These are phyloP conservation scores for Heliocidaris erythrogramma DNA, from an alignment of 35 echinoderm and acorn worm genomes.

Conservation along the genomic window DNA sequence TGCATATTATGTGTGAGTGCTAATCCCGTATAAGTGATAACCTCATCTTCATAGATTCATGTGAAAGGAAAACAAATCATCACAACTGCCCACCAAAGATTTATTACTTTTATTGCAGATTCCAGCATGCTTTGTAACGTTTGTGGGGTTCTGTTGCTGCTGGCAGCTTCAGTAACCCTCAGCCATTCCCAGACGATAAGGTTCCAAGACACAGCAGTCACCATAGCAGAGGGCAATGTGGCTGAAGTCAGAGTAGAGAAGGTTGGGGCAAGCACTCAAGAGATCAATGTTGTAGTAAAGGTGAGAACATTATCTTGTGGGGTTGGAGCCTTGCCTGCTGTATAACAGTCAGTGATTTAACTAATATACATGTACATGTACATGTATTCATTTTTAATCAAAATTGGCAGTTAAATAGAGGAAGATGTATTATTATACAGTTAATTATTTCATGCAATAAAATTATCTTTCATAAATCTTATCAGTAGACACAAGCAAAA, in stretches of 20 bases:
- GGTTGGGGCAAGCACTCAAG: conserved; percentile 7
- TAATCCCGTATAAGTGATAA: too few relatives aligned
- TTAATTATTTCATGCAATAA: too few relatives aligned
- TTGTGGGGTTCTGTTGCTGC: conserved; percentile 26
- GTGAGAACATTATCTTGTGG: neutral
- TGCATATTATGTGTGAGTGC: too few relatives aligned
- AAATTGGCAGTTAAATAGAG: neutral
- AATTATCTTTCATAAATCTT: too few relatives aligned
- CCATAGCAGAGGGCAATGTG: conserved; percentile 50
- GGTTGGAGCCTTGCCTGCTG: too few relatives aligned
- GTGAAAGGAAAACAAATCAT: neutral
- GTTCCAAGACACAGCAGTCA: conserved; percentile 52
- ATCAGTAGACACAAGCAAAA: neutral
- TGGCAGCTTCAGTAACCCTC: neutral
- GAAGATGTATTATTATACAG: too few relatives aligned
- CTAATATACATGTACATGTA: neutral
- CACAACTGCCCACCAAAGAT: neutral
- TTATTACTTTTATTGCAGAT: conserved; percentile 10
- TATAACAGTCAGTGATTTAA: too few relatives aligned
- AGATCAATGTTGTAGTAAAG: conserved; percentile 50
- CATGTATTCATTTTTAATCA: neutral
- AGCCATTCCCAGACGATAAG: conserved; percentile 12
- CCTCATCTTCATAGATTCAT: neutral
- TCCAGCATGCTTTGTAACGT: conserved; percentile 12
- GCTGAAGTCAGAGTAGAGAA: conserved; percentile 55